phyloP scores from a whole-genome alignment of 2,797 vertebrate genomes.

The Synaphobranchus kaupii region DNA sequence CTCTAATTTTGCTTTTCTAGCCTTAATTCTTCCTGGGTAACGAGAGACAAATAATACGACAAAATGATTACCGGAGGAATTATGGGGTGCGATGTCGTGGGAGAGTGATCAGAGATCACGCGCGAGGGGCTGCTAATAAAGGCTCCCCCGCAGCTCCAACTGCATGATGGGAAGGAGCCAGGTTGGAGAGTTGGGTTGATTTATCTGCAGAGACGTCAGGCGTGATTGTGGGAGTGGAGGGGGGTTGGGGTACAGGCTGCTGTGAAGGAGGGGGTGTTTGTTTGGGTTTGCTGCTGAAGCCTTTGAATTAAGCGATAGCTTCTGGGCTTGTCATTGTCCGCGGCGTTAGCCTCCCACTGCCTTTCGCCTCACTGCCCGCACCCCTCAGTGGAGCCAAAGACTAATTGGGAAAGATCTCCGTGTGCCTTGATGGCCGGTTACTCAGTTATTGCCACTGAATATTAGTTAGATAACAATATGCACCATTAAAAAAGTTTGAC shows the following conservation, averaged over 20 bases:
- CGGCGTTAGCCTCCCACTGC: not conserved
- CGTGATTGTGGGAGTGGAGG: not conserved
- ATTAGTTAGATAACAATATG: too few species aligned
- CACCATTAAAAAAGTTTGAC: constrained; percentile 41
- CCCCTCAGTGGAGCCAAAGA: constrained; percentile 8
- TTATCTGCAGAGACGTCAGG: constrained; percentile 34
- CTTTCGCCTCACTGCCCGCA: not conserved
- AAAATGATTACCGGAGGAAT: constrained; percentile 34
- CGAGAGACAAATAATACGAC: constrained; percentile 31
- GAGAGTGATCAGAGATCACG: constrained; percentile 10
- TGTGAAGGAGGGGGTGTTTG: constrained; percentile 1
- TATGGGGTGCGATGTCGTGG: constrained; percentile 8
- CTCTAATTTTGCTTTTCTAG: constrained; percentile 64
- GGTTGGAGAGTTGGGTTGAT: not conserved
- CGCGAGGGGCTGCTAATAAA: constrained; percentile 21
- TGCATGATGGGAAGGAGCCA: constrained; percentile 1
- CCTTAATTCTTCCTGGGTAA: constrained; percentile 18
- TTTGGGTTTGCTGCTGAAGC: constrained; percentile 15
- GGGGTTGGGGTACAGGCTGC: too few species aligned
- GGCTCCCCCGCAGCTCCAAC: not conserved
- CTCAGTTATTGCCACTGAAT: constrained; percentile 26
- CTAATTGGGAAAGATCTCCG: constrained; percentile 32
- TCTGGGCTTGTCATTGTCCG: not conserved
- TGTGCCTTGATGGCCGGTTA: constrained; percentile 10
- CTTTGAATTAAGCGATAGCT: constrained; percentile 31